Conservation (phyloP, 2,113 vertebrate genomes). For the Brachyistius frenatus region DNA sequence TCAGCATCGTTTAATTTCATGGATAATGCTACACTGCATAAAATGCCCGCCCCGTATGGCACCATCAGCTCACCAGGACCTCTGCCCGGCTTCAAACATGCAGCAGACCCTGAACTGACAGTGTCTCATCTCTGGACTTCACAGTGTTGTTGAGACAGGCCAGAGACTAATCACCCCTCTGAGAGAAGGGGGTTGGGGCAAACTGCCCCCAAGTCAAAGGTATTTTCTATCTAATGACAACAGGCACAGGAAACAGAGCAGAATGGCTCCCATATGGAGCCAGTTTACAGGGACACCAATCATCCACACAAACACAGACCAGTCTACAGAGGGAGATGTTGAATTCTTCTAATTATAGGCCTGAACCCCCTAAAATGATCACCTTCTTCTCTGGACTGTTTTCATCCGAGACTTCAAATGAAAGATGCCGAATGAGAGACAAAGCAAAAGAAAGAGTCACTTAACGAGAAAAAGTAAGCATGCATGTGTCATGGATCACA, state of each 20-base stretch:
- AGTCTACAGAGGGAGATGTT: conserved; percentile 53
- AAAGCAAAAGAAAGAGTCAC: conserved; percentile 17
- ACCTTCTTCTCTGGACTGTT: conserved; percentile 65
- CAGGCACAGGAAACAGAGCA: conserved; percentile 77
- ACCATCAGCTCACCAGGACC: not conserved
- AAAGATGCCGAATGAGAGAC: conserved; percentile 38
- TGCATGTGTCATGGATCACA: conserved; percentile 32
- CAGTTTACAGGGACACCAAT: conserved; percentile 76
- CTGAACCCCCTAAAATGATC: conserved; percentile 57
- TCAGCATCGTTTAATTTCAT: conserved; percentile 11
- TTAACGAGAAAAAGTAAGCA: conserved; percentile 11
- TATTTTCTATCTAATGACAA: conserved; percentile 79
- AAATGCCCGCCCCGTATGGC: not conserved
- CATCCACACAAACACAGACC: conserved; percentile 49
- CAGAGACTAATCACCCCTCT: conserved; percentile 74
- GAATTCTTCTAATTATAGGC: conserved; percentile 74
- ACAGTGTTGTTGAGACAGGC: conserved; percentile 50
- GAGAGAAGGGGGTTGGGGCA: conserved; percentile 62
- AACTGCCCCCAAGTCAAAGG: conserved; percentile 72
- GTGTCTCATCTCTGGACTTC: conserved; percentile 44
- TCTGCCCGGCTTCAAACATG: not conserved
- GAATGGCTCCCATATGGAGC: conserved; percentile 80
- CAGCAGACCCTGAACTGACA: conserved; percentile 20
- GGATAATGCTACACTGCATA: not conserved
- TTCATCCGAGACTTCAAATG: conserved; percentile 65